Evolutionary conservation across 1,140 invertebrate species (phyloP), one percentile per base, ranked within the genome.

Genomic region (Mercenaria mercenaria): DNA sequence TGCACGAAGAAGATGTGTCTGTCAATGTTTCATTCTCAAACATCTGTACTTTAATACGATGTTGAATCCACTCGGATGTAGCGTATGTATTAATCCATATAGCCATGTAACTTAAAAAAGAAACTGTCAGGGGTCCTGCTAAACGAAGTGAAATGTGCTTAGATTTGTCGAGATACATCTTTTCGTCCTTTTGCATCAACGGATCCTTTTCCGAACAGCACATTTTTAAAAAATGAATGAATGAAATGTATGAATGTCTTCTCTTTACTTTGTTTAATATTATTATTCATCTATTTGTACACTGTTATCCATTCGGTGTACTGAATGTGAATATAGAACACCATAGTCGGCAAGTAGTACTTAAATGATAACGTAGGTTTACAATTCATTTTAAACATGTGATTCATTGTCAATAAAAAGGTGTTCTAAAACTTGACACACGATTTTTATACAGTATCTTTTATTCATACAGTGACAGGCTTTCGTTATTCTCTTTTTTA

Each of bases 31-130:
- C 72, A 26, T 76, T 76, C 6, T 37, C 72, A 50, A 76, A 76
- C 72, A 76, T 76, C 37, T 15, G 43, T 32, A 43, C 72, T 50
- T 76, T 76, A 41, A 50, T 76, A 23, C 6, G 8, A 26, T 76
- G 37, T 50, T 76, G 72, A 2, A 50, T 76, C 72, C 72, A 76
- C 29, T 76, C 72, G 72, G n/a, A 41, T n/a, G 23, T 50, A 23
- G 39, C 20, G 29, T 76, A 76, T 29, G 18, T 15, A 50, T 76
- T 76, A 76, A 76, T 76, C 72, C 72, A 76, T 41, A 76, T 76
- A 20, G 72, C 72, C 10, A 76, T 41, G 43, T 76, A 76, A 50
- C 37, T 76, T 39, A 76, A 26, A 43, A 41, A 76, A 50, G 18
- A 41, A 3, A 76, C 72, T 6, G n/a, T 43, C 3, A 76, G 23